Percentiles rank a stretch among this genome's conserved stretches.
phyloP scores from a whole-genome alignment of 2,797 vertebrate genomes.

The Furcifer pardalis region DNA sequence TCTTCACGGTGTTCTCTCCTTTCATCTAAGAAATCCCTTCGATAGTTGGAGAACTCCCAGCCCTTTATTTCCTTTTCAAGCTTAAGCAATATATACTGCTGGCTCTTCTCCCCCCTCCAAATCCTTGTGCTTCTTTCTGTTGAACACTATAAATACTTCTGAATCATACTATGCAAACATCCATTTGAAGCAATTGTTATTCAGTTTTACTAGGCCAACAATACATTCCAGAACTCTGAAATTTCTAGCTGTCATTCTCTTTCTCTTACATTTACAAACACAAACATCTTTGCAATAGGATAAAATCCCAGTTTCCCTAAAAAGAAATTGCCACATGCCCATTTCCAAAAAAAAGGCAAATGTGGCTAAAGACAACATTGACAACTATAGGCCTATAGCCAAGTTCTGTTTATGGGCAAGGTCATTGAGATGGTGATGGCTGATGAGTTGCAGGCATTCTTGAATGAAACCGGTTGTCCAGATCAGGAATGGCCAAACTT shows the following conservation, averaged over 20 bases:
- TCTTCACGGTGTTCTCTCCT: not conserved
- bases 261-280: not conserved
- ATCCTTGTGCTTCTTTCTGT: not conserved
- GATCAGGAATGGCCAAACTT: no score
- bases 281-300: not conserved
- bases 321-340: no score
- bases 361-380: no score
- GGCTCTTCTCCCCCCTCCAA: no score
- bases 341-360: no score
- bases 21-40: not conserved
- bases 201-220: not conserved
- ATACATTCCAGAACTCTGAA: not conserved
- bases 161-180: not conserved
- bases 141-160: not conserved
- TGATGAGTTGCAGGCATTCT: no score
- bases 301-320: no score
- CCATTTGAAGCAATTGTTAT: not conserved
- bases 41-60: not conserved
- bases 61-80: not conserved
- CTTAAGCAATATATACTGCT: not conserved
- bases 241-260: not conserved
- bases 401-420: no score
- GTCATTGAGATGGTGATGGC: no score
- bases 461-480: no score
- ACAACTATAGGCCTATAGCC: no score